Base-by-base conservation (phyloP, 2,113 vertebrate species). In the Aix galericulata region DNA sequence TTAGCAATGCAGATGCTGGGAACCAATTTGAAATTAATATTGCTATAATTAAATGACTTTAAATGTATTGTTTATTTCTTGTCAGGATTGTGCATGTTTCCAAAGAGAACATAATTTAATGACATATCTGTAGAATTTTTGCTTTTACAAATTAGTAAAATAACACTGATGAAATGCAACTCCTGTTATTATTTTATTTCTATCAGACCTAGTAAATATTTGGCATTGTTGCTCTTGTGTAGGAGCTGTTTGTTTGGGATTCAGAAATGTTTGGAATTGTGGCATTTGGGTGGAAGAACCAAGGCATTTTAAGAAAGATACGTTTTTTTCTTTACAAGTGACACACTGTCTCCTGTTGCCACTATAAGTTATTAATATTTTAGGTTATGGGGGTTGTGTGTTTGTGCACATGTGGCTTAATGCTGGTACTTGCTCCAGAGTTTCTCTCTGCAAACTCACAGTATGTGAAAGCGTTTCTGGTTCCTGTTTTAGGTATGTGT, bases 11-110 rank as follows among this genome's bases (percentile, higher is more conserved):
- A 58, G 15, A 91, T 85, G 5, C 17, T 91, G 63, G 52, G 77
- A 93, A 82, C 12, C 44, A 34, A 36, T 86, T 89, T 71, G 21
- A 94, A 94, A 91, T 78, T 63, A 84, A 32, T 68, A 67, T 67
- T 82, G 34, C 32, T 72, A 26, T 46, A 91, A 86, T 78, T 42
- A 67, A 88, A 88, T 76, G 34, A 29, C 23, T 74, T 91, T 26
- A 66, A 48, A 92, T 56, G 31, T 82, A 20, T 79, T 81, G 3
- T 40, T 63, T 55, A 36, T 60, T 86, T 31, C 17, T 74, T 94
- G 69, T 55, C 73, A 93, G 26, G 12, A 4, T 13, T 0, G 1
- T 66, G 17, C 7, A 31, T 58, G 6, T 7, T 69, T 88, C 83
- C 84, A 94, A 75, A 94, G 20, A 22, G 78, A 82, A 62, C 4